phyloP scores from a whole-genome alignment of 2,113 vertebrate genomes.

The Isichthys henryi region DNA sequence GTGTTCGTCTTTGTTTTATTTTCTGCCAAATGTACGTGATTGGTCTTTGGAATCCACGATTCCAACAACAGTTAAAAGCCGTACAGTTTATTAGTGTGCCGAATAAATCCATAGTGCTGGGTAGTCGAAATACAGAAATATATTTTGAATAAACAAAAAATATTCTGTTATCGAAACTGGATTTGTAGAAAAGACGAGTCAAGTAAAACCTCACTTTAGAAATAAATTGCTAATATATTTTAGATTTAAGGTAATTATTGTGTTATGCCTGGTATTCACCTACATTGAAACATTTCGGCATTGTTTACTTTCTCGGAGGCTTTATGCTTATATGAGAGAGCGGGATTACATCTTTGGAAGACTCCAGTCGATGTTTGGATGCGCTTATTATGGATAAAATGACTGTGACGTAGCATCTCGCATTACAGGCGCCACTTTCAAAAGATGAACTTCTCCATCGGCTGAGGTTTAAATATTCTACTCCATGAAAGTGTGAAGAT shows the following conservation, averaged over 20 bases:
- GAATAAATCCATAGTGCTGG: not conserved
- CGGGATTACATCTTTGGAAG: not conserved
- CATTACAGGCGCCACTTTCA: conserved; percentile 15
- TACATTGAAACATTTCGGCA: not conserved
- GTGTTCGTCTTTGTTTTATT: not conserved
- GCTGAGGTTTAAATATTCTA: not conserved
- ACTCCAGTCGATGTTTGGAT: not conserved
- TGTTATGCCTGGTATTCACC: not conserved
- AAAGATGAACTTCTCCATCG: not conserved
- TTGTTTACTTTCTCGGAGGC: not conserved
- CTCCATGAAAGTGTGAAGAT: not conserved
- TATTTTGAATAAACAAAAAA: not conserved
- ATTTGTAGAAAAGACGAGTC: not conserved
- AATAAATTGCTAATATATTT: not conserved
- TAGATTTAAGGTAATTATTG: not conserved
- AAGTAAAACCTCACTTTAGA: not conserved
- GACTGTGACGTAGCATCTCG: conserved; percentile 10
- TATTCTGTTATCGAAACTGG: not conserved
- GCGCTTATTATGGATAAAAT: not conserved
- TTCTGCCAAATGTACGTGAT: not conserved
- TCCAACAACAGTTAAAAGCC: not conserved
- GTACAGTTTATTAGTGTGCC: not conserved
- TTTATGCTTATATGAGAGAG: not conserved
- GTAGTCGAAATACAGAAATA: not conserved
- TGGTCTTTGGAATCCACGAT: not conserved